These are phyloP conservation scores for Amblyornis subalaris DNA, from an alignment of 2,113 vertebrate genomes.

Conservation along the genomic window DNA sequence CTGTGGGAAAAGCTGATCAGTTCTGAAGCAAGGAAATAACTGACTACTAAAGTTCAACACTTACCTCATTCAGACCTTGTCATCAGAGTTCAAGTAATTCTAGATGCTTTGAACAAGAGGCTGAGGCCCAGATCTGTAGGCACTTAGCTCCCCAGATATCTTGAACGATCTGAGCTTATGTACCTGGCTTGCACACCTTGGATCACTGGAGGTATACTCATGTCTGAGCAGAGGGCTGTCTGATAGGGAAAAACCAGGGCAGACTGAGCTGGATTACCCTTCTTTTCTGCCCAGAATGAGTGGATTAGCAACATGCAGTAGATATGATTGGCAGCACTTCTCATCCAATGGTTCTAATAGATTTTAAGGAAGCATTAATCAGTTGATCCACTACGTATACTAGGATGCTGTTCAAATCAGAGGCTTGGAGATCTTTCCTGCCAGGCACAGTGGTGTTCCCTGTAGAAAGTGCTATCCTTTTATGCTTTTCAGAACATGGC, in stretches of 20 bases:
- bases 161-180: not conserved
- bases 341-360: not conserved
- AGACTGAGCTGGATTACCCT: not conserved
- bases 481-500: not conserved
- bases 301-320: not conserved
- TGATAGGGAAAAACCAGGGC: not conserved
- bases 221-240: not conserved
- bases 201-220: not conserved
- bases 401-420: not conserved
- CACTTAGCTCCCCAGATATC: not conserved
- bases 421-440: not conserved
- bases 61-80: conserved; percentile 21
- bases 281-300: not conserved
- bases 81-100: not conserved
- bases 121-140: not conserved
- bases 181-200: not conserved
- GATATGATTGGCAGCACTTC: not conserved
- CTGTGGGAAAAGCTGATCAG: not conserved
- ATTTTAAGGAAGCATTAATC: not conserved
- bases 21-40: not conserved
- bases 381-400: not conserved
- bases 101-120: not conserved
- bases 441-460: not conserved
- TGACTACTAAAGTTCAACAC: not conserved
- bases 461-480: not conserved